phyloP scores from a whole-genome alignment of 2,797 vertebrate species.

The Megalops cyprinoides region DNA sequence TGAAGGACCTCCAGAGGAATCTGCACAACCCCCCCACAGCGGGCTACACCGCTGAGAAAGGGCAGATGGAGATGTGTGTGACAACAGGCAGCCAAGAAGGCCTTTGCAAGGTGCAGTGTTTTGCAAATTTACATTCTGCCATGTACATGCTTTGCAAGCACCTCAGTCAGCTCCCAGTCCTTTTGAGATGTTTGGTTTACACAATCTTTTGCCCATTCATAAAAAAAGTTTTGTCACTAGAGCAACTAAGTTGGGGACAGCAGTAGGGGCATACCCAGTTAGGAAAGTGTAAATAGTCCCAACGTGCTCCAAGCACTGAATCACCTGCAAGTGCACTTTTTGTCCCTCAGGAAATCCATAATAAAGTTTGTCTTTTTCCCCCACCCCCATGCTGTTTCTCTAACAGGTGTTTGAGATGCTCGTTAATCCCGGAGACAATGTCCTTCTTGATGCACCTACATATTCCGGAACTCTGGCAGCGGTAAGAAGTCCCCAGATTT shows the following conservation, averaged over 20 bases:
- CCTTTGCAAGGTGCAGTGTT: constrained; percentile 83
- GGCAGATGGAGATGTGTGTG: constrained; percentile 90
- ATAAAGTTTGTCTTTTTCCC: not conserved
- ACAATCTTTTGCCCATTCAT: not conserved
- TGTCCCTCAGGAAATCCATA: not conserved
- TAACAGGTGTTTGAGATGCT: constrained; percentile 93
- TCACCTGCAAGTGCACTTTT: not conserved
- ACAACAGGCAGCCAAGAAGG: constrained; percentile 93
- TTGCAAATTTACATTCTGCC: not conserved
- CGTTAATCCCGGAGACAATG: constrained; percentile 84
- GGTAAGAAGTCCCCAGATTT: constrained; percentile 66
- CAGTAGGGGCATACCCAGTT: too few relatives aligned
- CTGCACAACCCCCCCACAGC: constrained; percentile 86
- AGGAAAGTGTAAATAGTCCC: too few relatives aligned
- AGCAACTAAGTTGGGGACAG: not conserved
- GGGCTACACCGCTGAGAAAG: constrained; percentile 71
- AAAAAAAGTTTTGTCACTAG: not conserved
- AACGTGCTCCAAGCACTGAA: not conserved
- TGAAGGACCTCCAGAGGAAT: constrained; percentile 84
- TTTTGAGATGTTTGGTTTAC: not conserved
- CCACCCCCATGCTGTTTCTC: constrained; percentile 22
- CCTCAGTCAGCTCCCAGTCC: not conserved
- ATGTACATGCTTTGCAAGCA: not conserved
- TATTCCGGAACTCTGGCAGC: constrained; percentile 86
- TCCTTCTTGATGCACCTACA: constrained; percentile 85